A percentile compares a stretch with the other conserved stretches of the same genome.
Conservation (phyloP, 2,797 vertebrate genomes). For the Tadarida brasiliensis region DNA sequence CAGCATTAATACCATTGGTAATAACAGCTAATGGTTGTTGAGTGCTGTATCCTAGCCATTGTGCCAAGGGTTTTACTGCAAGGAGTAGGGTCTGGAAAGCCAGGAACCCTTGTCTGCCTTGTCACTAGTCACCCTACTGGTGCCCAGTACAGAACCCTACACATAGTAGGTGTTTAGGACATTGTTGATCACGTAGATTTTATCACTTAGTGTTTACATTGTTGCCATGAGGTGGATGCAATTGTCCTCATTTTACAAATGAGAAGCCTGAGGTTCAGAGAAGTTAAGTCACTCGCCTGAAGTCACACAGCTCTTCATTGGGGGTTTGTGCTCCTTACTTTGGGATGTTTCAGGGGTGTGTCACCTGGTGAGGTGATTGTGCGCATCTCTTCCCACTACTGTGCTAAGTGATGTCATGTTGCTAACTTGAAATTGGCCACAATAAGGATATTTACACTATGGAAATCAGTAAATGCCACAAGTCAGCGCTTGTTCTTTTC, state of each 20-base stretch:
- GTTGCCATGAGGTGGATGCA: neutral
- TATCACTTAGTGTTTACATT: neutral
- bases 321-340: neutral
- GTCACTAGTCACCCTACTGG: neutral
- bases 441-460: neutral
- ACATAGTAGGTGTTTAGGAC: neutral
- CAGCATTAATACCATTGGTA: too few species aligned
- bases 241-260: neutral
- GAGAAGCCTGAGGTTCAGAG: slow-evolving; percentile 31
- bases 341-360: neutral
- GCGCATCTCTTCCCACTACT: neutral
- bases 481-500: neutral
- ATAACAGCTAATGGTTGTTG: neutral
- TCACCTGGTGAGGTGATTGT: neutral
- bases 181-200: neutral
- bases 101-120: neutral
- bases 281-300: neutral
- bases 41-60: neutral
- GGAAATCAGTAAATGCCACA: neutral
- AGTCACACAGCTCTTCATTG: neutral
- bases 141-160: neutral
- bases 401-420: neutral
- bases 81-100: neutral
- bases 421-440: neutral
- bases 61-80: neutral